Conservation (phyloP, 2,113 vertebrate genomes). For the Melanotaenia duboulayi region DNA sequence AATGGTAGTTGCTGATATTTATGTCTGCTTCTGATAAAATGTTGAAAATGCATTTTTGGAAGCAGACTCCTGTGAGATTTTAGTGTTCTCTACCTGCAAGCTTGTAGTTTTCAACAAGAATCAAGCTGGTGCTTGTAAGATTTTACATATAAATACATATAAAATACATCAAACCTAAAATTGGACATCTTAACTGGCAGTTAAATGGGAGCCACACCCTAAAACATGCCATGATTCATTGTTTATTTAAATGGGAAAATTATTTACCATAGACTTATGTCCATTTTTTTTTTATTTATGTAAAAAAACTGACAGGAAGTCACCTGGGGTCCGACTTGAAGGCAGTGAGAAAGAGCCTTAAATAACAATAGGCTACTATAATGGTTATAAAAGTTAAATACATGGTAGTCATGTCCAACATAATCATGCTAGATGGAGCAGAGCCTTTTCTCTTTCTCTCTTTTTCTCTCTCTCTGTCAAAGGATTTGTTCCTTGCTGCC, state of each 20-base stretch:
- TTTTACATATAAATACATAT: conserved; percentile 3
- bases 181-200: background rate
- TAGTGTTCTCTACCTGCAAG: conserved; percentile 24
- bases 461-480: background rate
- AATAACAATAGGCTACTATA: no score
- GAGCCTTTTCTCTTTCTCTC: background rate
- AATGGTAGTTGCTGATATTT: background rate
- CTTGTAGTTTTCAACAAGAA: background rate
- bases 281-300: no score
- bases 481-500: background rate
- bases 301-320: no score
- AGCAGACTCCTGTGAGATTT: conserved; percentile 15
- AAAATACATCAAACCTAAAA: no score
- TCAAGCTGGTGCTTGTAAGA: conserved; percentile 12
- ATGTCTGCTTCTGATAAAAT: background rate
- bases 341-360: background rate
- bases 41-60: background rate
- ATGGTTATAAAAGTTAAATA: background rate
- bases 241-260: background rate
- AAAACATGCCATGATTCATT: background rate
- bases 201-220: background rate
- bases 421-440: no score
- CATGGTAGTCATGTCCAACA: background rate
- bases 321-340: background rate
- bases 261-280: background rate